These are phyloP conservation scores for Microplitis manilae DNA, from an alignment of 2,888 invertebrate species.

Conservation along the genomic window DNA sequence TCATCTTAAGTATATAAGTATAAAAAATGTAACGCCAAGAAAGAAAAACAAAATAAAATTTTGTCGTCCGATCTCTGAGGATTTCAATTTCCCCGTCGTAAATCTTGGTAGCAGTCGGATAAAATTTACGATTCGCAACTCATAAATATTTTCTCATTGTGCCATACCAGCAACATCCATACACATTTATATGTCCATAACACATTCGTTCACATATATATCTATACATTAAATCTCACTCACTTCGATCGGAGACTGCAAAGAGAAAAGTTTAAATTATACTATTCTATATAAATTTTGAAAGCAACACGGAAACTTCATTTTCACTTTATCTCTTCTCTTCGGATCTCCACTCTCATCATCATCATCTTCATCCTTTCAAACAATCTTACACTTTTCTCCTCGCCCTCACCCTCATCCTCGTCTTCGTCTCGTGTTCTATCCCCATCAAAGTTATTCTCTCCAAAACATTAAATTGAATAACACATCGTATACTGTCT, in stretches of 20 bases:
- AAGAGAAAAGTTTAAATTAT: background rate
- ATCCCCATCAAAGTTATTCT: background rate
- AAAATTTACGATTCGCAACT: conserved; percentile 14
- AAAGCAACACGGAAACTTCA: conserved; percentile 10
- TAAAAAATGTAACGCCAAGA: background rate
- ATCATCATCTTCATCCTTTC: background rate
- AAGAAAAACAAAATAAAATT: background rate
- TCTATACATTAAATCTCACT: background rate
- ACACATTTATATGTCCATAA: background rate
- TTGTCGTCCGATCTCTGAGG: background rate
- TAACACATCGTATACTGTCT: background rate
- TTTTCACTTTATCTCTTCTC: conserved; percentile 6
- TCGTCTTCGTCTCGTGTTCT: background rate
- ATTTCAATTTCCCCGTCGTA: conserved; percentile 15
- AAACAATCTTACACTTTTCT: background rate
- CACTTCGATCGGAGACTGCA: background rate
- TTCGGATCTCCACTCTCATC: background rate
- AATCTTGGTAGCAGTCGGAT: conserved; percentile 3
- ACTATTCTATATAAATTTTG: background rate
- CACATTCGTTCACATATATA: background rate
- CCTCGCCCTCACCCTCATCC: background rate
- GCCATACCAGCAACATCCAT: background rate
- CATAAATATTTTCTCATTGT: conserved; percentile 17
- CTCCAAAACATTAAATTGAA: background rate
- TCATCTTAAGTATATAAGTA: background rate